These are phyloP conservation scores for Platorchestia sp. DNA, from an alignment of 1,140 invertebrate genomes.

Conservation along the genomic window DNA sequence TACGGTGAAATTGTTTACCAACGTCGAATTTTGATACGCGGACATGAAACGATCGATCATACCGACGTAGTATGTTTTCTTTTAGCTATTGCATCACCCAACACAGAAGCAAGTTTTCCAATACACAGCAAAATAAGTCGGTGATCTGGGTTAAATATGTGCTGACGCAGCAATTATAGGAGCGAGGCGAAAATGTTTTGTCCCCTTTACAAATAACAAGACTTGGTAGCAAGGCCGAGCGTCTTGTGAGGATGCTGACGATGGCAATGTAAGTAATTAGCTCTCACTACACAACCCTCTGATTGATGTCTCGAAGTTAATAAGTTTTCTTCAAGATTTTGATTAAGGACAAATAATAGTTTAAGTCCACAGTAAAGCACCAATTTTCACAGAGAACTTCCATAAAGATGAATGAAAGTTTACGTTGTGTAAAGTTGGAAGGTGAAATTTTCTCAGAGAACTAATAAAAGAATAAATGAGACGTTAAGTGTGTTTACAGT, in stretches of 20 bases:
- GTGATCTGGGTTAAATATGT: conserved; percentile 26
- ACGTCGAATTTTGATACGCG: not conserved
- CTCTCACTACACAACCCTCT: too few relatives aligned
- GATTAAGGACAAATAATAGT: not conserved
- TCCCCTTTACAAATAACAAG: not conserved
- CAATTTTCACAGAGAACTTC: not conserved
- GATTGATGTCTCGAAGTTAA: not conserved
- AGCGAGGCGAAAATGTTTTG: not conserved
- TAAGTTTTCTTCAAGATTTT: not conserved
- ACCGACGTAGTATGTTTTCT: not conserved
- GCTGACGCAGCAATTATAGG: not conserved
- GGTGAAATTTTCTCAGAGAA: not conserved
- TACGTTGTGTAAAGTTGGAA: not conserved
- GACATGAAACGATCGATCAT: not conserved
- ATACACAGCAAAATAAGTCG: not conserved
- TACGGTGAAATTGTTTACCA: not conserved
- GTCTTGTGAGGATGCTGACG: not conserved
- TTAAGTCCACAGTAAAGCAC: not conserved
- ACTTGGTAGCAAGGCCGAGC: not conserved
- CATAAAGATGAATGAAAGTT: not conserved
- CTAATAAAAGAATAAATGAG: not conserved
- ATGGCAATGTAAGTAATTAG: not conserved
- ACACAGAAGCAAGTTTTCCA: not conserved
- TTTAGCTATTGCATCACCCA: not conserved
- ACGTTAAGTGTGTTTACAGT: too few relatives aligned